phyloP scores from a whole-genome alignment of 2,113 vertebrate genomes.

The Cichladusa arquata region DNA sequence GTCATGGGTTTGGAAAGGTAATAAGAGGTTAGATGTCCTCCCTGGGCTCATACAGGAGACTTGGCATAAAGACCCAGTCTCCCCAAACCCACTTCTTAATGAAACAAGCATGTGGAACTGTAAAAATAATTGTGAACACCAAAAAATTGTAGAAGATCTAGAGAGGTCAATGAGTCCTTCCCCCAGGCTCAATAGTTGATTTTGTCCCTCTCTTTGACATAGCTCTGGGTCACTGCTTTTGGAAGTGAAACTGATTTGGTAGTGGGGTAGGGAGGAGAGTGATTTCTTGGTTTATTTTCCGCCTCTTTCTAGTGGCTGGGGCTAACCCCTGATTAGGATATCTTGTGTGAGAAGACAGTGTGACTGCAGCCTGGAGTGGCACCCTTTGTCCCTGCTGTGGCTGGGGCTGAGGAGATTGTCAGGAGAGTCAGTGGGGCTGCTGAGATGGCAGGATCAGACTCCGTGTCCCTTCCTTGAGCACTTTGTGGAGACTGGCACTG shows the following conservation, averaged over 20 bases:
- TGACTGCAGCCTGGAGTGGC: not conserved
- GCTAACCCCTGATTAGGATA: not conserved
- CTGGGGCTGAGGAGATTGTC: not conserved
- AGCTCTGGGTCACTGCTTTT: not conserved
- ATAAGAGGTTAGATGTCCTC: not conserved
- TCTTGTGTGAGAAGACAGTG: not conserved
- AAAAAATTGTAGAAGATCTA: not conserved
- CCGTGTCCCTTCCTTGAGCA: accelerated
- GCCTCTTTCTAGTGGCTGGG: not conserved
- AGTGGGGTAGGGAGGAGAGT: not conserved
- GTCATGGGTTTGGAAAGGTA: not conserved
- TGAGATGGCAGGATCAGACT: not conserved
- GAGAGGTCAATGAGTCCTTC: not conserved
- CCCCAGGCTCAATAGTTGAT: not conserved
- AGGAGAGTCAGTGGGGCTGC: not conserved
- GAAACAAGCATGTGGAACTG: not conserved
- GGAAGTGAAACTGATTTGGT: not conserved
- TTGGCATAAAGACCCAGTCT: not conserved
- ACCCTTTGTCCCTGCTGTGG: not conserved
- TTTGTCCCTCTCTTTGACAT: not conserved
- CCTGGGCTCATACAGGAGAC: not conserved
- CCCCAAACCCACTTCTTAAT: accelerated
- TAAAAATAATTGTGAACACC: not conserved
- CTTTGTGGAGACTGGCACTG: not conserved
- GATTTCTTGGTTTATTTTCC: not conserved